A percentile compares a stretch with the other conserved stretches of the same genome.
phyloP scores from a whole-genome alignment of 2,888 invertebrate genomes.

The Gymnocheta viridis region DNA sequence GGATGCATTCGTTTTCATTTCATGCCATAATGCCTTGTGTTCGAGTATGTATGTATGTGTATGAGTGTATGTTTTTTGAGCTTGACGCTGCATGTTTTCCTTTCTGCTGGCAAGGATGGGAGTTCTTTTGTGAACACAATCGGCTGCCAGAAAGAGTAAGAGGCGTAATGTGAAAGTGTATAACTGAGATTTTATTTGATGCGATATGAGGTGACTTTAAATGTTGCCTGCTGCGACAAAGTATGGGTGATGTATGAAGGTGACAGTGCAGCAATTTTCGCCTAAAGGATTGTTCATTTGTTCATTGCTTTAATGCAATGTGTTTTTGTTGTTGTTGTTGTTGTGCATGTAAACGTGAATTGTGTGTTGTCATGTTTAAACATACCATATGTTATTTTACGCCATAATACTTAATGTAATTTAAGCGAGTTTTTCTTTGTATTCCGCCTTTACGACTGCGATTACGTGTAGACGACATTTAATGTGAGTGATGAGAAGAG shows the following conservation, averaged over 20 bases:
- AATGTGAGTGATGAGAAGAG: background rate
- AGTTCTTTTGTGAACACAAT: constrained; percentile 38
- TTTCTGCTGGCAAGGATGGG: background rate
- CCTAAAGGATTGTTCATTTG: constrained; percentile 61
- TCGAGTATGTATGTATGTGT: background rate
- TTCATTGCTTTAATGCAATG: constrained; percentile 14
- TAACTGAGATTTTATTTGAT: constrained; percentile 69
- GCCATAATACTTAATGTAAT: constrained; percentile 51
- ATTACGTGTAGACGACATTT: constrained; percentile 26
- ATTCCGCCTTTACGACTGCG: constrained; percentile 13
- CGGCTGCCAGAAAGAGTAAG: background rate
- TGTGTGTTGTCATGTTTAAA: constrained; percentile 42
- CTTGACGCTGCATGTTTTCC: background rate
- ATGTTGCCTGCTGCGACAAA: constrained; percentile 17
- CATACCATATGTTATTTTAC: constrained; percentile 54
- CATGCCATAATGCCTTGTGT: constrained; percentile 33
- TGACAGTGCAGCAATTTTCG: constrained; percentile 65
- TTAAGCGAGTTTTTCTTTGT: constrained; percentile 37
- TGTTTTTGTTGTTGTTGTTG: background rate
- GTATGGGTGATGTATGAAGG: constrained; percentile 54
- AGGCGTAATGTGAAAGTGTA: constrained; percentile 52
- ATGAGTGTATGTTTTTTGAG: background rate
- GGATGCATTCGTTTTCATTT: constrained; percentile 67
- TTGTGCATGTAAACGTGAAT: background rate
- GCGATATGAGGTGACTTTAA: constrained; percentile 56